Base-by-base conservation (phyloP, 2,888 invertebrate species). In the Scaptomyza caliginosa region DNA sequence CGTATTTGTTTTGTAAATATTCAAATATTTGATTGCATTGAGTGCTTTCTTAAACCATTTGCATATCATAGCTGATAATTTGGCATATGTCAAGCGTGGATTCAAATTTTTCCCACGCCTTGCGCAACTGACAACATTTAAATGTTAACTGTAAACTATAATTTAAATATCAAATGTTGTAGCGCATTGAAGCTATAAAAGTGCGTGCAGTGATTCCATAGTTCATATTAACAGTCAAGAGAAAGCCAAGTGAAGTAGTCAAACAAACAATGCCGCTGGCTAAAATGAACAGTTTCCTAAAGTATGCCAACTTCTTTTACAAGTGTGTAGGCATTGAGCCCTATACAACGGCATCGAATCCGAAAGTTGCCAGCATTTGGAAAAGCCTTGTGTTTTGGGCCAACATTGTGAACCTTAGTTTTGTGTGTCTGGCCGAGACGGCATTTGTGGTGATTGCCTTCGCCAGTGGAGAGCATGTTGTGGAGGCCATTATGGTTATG, bases 221-320 rank as follows among this genome's bases (percentile, higher is more conserved):
- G 13, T 13, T 19, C 7, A 36, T 8, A 68, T n/a, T 30, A 34
- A 16, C 32, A 26, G 1, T 23, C 1, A 8, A 8, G 3, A 16
- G 1, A 17, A 34, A 24, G 48, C 21, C 10, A n/a, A 17, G n/a
- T 19, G 6, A 17, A 21, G 10, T 62, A 23, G 16, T 36, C 11
- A 6, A 30, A 3, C n/a, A 5, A 16, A 10, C 16, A 36, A 77
- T 76, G 76, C 10, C 57, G 34, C 17, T 65, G 4, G 50, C 45
- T 3, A 57, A 63, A 38, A 80, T 88, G 60, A 70, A 78, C 16
- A 73, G 75, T 17, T 89, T 90, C 42, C 48, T 88, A 3, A 78
- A 77, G 58, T 79, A 88, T 30, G 74, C 89, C 21, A 77, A 78
- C 50, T 85, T 88, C 54, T 89, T 90, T 51, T 89, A 88, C 54